Evolutionary conservation across 1,140 invertebrate species (phyloP).

Genomic region (Drosophila hydei): DNA sequence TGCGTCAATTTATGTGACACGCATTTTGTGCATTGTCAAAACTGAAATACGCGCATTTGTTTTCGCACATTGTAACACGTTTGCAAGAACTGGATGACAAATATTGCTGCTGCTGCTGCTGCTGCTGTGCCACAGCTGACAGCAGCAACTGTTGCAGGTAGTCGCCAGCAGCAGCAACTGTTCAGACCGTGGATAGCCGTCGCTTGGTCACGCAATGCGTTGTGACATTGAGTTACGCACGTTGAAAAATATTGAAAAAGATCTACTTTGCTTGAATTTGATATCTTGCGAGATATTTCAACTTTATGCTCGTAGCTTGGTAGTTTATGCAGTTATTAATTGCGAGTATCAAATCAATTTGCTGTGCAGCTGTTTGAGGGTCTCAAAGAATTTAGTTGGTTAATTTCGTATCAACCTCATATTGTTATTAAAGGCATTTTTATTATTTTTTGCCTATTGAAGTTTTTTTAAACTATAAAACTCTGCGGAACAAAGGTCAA

Average conservation of each 20-base stretch:
- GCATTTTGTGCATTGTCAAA: constrained; percentile 44
- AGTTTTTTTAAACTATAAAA: too few relatives aligned
- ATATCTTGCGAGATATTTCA: background rate
- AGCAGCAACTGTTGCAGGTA: constrained; percentile 1
- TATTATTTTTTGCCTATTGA: too few relatives aligned
- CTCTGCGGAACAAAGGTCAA: too few relatives aligned
- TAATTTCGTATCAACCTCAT: too few relatives aligned
- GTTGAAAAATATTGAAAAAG: background rate
- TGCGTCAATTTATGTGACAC: constrained; percentile 64
- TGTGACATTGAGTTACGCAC: constrained; percentile 3
- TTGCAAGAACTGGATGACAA: constrained; percentile 1
- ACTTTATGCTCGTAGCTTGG: background rate
- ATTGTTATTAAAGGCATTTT: too few relatives aligned
- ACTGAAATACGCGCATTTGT: constrained; percentile 49
- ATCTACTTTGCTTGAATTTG: background rate
- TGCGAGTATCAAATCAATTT: background rate
- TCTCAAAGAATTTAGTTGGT: too few relatives aligned
- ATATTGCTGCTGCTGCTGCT: constrained; percentile 5
- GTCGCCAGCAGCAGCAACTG: background rate
- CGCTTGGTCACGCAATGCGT: background rate
- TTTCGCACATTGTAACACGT: constrained; percentile 63
- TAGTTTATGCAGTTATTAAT: background rate
- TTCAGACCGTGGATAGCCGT: background rate
- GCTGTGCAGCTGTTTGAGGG: too few relatives aligned
- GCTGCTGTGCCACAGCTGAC: too few relatives aligned